phyloP scores from a whole-genome alignment of 2,113 vertebrate genomes.

The Ciconia maguari region DNA sequence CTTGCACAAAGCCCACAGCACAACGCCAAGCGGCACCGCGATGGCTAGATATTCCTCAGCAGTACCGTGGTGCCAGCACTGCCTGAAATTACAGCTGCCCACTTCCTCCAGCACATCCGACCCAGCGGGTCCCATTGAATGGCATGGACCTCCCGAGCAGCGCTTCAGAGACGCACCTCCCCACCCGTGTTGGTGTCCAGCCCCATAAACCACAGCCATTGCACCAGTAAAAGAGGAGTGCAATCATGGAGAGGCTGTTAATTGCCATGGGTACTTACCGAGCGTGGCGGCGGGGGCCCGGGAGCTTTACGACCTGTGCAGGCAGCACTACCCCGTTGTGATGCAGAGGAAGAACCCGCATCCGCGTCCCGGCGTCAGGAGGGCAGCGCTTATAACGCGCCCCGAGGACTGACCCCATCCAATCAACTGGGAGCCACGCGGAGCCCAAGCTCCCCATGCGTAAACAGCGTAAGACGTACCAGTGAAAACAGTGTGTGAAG shows the following conservation, averaged over 20 bases:
- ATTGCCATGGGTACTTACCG: neutral
- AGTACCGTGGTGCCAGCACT: rapidly evolving
- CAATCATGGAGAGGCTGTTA: neutral
- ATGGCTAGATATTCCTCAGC: neutral
- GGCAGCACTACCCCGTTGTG: too few relatives aligned
- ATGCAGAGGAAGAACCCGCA: neutral
- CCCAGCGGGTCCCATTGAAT: neutral
- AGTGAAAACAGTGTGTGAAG: neutral
- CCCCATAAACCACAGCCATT: neutral
- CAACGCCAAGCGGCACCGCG: rapidly evolving
- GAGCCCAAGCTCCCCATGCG: neutral
- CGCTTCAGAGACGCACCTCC: rapidly evolving
- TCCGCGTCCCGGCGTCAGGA: rapidly evolving
- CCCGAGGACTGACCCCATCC: neutral
- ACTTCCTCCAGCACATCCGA: rapidly evolving
- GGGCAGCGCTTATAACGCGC: neutral
- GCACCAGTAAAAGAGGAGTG: rapidly evolving
- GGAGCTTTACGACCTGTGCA: neutral
- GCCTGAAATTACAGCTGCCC: rapidly evolving
- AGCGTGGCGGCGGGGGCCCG: rapidly evolving
- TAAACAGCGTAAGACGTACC: neutral
- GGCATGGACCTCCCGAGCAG: rapidly evolving
- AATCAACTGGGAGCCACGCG: neutral
- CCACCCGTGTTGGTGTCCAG: neutral
- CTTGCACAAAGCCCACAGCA: neutral